phyloP scores from a whole-genome alignment of 2,888 invertebrate genomes.

The Agonopterix heracliana region DNA sequence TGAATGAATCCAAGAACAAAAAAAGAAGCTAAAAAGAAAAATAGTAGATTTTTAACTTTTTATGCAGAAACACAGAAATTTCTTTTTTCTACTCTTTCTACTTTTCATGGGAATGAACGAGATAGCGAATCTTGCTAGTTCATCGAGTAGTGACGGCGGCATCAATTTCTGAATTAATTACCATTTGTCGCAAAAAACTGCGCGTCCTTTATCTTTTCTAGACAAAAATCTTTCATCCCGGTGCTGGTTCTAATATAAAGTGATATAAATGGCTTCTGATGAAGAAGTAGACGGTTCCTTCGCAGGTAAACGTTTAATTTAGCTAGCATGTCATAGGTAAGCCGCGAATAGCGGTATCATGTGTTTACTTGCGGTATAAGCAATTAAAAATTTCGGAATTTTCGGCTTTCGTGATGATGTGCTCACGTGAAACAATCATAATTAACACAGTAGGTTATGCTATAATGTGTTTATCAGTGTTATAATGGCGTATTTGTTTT shows the following conservation, averaged over 20 bases:
- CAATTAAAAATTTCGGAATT: slow-evolving; percentile 72
- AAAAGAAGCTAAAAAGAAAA: too few species aligned
- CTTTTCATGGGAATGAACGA: slow-evolving; percentile 29
- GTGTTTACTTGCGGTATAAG: slow-evolving; percentile 76
- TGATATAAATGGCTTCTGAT: slow-evolving; percentile 86
- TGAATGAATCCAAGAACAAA: too few species aligned
- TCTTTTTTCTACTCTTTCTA: too few species aligned
- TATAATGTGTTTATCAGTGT: slow-evolving; percentile 26
- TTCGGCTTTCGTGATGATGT: slow-evolving; percentile 33
- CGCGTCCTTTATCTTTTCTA: slow-evolving; percentile 73
- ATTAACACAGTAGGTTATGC: slow-evolving; percentile 21
- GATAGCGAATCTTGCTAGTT: slow-evolving; percentile 50
- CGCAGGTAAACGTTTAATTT: slow-evolving; percentile 83
- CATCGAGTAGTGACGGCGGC: slow-evolving; percentile 71
- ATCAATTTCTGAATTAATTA: slow-evolving; percentile 77
- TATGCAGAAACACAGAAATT: background rate
- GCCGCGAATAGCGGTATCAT: slow-evolving; percentile 77
- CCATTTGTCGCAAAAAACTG: slow-evolving; percentile 77
- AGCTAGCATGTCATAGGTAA: slow-evolving; percentile 76
- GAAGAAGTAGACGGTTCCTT: slow-evolving; percentile 91
- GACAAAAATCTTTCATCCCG: slow-evolving; percentile 57
- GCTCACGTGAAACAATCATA: slow-evolving; percentile 16
- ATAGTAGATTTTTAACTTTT: slow-evolving; percentile 5
- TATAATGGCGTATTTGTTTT: slow-evolving; percentile 52
- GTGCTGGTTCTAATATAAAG: slow-evolving; percentile 53